A percentile compares a stretch with the other conserved stretches of the same genome.
Evolutionary conservation across 1,140 invertebrate genomes (phyloP).

Genomic region (Zaprionus vittiger): DNA sequence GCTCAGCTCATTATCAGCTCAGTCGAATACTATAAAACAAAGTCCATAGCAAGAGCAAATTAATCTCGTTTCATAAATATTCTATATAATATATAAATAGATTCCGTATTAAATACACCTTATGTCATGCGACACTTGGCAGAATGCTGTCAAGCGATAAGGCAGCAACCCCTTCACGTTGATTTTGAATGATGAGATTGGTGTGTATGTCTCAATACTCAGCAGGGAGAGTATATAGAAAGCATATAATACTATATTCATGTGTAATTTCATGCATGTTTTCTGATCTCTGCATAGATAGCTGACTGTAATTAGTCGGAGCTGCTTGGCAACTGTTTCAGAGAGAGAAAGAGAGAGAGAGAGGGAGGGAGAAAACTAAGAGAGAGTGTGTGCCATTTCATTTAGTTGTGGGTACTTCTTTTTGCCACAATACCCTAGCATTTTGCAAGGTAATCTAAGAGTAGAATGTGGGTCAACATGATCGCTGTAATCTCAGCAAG

Average conservation of each 20-base stretch:
- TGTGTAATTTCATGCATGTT: slow-evolving; percentile 13
- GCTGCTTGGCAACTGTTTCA: slow-evolving; percentile 62
- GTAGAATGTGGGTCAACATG: background rate
- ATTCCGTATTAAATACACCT: slow-evolving; percentile 24
- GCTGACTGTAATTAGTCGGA: slow-evolving; percentile 57
- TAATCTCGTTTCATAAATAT: slow-evolving; percentile 36
- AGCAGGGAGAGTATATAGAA: slow-evolving; percentile 8
- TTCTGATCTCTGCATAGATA: slow-evolving; percentile 31
- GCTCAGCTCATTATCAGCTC: slow-evolving; percentile 11
- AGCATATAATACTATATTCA: slow-evolving; percentile 19
- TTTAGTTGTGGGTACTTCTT: slow-evolving; percentile 2
- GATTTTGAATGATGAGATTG: slow-evolving; percentile 57
- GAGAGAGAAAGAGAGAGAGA: slow-evolving; percentile 11
- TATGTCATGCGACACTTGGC: slow-evolving; percentile 58
- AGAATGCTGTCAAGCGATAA: slow-evolving; percentile 56
- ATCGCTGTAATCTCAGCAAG: background rate
- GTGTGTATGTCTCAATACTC: slow-evolving; percentile 7
- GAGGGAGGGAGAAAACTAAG: background rate
- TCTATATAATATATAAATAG: slow-evolving; percentile 18
- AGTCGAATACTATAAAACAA: slow-evolving; percentile 21
- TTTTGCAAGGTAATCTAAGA: background rate
- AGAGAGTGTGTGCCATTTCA: slow-evolving; percentile 6
- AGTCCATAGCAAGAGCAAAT: slow-evolving; percentile 35
- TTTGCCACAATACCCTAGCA: background rate
- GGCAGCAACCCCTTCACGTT: slow-evolving; percentile 43